Evolutionary conservation across 2,113 vertebrate species (phyloP), one percentile per base, ranked within the genome.

Genomic region (Lepidiolamprologus cunningtoni): DNA sequence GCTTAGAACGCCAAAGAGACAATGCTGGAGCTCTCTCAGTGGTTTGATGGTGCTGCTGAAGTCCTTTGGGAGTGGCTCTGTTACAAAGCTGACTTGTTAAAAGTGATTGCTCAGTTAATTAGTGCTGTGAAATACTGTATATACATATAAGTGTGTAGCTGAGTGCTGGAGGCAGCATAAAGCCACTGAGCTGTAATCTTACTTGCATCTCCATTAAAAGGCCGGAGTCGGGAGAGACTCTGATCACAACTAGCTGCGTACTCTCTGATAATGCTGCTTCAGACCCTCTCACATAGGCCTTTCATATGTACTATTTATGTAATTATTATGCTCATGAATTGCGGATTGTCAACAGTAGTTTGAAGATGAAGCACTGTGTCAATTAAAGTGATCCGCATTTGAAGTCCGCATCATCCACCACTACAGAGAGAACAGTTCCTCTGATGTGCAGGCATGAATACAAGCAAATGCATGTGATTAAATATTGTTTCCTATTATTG

Each of bases 401-500:
- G 94, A 95, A 95, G 92, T 92, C 89, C 2, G 47, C 86, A 85
- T 92, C 91, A 92, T 91, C 88, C 92, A 66, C 81, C 81, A 87
- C 89, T 92, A 93, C 92, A 92, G 92, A 95, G 85, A 82, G 71
- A 86, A 81, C 81, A 82, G 94, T 79, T 71, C 84, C 84, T 95
- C 89, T 95, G 95, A 95, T 93, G 90, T 93, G 92, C 88, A 89
- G 91, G 87, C 92, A 93, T 89, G 89, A 93, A 93, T 89, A 93
- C 95, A 94, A 93, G 91, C 86, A 80, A 90, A 90, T 87, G 88
- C 90, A 94, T 94, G 93, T 95, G 91, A 95, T 95, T 95, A 94
- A 94, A 95, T 94, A 94, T 95, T 95, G 91, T 95, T 95, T 94
- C 93, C 90, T 91, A 91, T 94, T 90, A 94, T 95, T 96, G 93